Evolutionary conservation across 1,140 invertebrate species (phyloP).

Genomic region (Brachionus asplanchnoidis): DNA sequence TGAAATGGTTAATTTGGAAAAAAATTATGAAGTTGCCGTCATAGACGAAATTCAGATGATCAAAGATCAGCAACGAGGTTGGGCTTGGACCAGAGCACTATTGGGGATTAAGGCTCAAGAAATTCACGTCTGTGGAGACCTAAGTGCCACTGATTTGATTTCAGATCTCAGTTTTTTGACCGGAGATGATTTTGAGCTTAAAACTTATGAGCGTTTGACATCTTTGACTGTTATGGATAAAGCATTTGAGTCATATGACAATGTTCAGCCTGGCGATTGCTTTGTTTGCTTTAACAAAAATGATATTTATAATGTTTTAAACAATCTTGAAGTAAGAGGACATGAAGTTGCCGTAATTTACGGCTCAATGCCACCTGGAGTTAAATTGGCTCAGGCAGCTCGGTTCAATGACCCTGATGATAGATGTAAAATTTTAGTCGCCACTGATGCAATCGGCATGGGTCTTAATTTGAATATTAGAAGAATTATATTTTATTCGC

Average conservation of each 20-base stretch:
- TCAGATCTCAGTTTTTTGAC: conserved; percentile 74
- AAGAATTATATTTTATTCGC: conserved; percentile 88
- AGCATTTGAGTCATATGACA: conserved; percentile 66
- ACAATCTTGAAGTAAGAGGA: conserved; percentile 68
- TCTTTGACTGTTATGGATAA: conserved; percentile 71
- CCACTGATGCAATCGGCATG: conserved; percentile 99
- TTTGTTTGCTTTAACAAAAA: conserved; percentile 98
- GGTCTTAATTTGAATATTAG: conserved; percentile 95
- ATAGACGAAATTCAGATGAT: conserved; percentile 99
- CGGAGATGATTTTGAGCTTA: conserved; percentile 84
- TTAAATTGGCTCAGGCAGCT: conserved; percentile 87
- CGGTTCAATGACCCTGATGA: conserved; percentile 94
- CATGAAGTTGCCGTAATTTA: conserved; percentile 90
- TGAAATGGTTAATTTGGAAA: conserved; percentile 77
- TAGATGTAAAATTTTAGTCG: conserved; percentile 91
- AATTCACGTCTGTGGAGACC: conserved; percentile 94
- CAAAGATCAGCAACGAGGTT: conserved; percentile 78
- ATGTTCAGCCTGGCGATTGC: conserved; percentile 85
- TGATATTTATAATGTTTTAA: conserved; percentile 82
- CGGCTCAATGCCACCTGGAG: conserved; percentile 64
- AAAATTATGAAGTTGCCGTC: conserved; percentile 77
- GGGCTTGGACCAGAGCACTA: conserved; percentile 97
- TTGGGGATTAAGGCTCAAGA: conserved; percentile 73
- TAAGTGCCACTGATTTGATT: conserved; percentile 76
- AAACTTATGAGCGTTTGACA: conserved; percentile 82